Conservation (phyloP, 1,140 invertebrate genomes). For the Pteromalus puparum region DNA sequence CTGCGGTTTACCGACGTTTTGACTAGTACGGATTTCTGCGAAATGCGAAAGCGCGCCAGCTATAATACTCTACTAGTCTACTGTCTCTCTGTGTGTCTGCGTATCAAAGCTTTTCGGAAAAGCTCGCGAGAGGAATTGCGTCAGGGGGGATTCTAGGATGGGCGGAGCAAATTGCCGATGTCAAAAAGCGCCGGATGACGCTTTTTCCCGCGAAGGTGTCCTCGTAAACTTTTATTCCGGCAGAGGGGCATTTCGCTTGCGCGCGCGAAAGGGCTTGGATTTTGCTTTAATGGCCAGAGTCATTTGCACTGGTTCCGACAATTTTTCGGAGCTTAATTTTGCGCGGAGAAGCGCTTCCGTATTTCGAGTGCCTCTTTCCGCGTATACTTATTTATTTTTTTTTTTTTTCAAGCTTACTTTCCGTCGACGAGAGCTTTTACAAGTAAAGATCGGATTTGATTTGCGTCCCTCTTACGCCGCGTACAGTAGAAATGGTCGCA, state of each 20-base stretch:
- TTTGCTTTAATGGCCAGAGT: neutral
- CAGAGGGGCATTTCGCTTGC: neutral
- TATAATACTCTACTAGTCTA: too few species aligned
- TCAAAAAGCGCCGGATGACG: neutral
- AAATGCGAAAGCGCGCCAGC: neutral
- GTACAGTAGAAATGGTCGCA: too few species aligned
- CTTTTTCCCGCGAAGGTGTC: neutral
- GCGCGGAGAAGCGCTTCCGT: neutral
- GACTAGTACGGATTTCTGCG: slow-evolving; percentile 38
- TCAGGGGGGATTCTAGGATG: too few species aligned
- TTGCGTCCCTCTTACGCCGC: neutral
- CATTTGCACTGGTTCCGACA: neutral
- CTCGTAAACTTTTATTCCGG: slow-evolving; percentile 19
- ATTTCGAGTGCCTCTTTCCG: neutral
- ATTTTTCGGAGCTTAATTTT: neutral
- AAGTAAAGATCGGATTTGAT: neutral
- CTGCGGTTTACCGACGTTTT: slow-evolving; percentile 57
- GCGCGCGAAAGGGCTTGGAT: neutral
- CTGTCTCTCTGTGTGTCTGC: neutral
- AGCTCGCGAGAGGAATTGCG: neutral
- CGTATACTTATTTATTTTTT: neutral
- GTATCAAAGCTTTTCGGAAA: neutral
- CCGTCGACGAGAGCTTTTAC: neutral
- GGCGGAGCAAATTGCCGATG: neutral
- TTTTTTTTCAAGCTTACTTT: neutral